Evolutionary conservation across 37 sponge, comb jelly and placozoan species (phyloP).

Genomic region (Ianthella basta): DNA sequence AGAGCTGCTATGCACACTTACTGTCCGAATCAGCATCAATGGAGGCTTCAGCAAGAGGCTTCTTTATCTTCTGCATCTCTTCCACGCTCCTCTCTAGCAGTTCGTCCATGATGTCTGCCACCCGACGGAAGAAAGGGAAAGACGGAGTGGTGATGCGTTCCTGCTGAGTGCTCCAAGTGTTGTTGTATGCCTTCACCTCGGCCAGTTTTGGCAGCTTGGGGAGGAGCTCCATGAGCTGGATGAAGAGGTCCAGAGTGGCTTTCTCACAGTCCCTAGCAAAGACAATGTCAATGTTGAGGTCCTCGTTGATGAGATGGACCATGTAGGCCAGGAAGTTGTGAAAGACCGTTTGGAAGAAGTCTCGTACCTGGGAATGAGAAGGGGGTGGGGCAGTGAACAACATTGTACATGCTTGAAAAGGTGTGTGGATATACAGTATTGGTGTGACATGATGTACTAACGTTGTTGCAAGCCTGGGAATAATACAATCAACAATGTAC

Average conservation of each 20-base stretch:
- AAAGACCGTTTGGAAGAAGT: constrained; percentile 66
- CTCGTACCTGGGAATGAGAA: constrained; percentile 39
- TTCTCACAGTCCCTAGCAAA: constrained; percentile 36
- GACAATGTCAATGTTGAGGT: constrained; percentile 73
- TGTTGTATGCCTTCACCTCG: constrained; percentile 54
- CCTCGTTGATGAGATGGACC: constrained; percentile 68
- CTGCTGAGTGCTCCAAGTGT: background rate
- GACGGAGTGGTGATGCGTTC: background rate
- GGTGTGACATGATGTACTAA: too few species aligned
- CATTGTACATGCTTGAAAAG: background rate
- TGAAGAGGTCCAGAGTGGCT: constrained; percentile 49
- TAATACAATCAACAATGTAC: too few species aligned
- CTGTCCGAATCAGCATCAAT: background rate
- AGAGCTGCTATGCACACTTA: background rate
- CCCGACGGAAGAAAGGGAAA: constrained; percentile 73
- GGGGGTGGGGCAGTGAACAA: background rate
- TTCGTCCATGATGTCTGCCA: constrained; percentile 42
- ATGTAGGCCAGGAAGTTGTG: constrained; percentile 77
- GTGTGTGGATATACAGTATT: too few species aligned
- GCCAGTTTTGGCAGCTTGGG: constrained; percentile 63
- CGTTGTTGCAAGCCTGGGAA: too few species aligned
- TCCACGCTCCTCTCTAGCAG: constrained; percentile 57
- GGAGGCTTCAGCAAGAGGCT: background rate
- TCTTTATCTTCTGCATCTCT: constrained; percentile 23
- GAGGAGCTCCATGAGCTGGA: constrained; percentile 38